Percentiles rank a stretch among this genome's conserved stretches.
phyloP scores from a whole-genome alignment of 2,113 vertebrate genomes.

The Proteles cristata region DNA sequence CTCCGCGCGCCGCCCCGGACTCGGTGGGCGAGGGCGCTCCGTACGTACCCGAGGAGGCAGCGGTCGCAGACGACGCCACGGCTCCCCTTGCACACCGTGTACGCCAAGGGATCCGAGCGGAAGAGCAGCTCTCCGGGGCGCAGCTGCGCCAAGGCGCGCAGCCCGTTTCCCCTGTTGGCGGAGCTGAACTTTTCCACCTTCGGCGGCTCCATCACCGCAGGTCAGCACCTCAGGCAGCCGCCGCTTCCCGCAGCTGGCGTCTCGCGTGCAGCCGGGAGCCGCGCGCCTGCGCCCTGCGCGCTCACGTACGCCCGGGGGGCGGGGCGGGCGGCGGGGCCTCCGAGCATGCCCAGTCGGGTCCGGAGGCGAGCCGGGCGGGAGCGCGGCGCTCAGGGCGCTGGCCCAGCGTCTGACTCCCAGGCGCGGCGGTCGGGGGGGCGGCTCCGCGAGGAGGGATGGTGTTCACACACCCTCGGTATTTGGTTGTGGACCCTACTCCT shows the following conservation, averaged over 20 bases:
- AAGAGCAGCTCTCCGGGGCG: slow-evolving; percentile 87
- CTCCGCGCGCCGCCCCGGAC: background rate
- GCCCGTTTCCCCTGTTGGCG: slow-evolving; percentile 88
- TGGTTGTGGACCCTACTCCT: too few species aligned
- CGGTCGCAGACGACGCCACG: slow-evolving; percentile 88
- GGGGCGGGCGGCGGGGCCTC: background rate
- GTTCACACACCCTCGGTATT: too few species aligned
- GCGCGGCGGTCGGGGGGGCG: rapidly evolving
- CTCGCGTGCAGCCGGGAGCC: background rate
- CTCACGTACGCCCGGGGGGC: slow-evolving; percentile 42
- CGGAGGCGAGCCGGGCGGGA: rapidly evolving
- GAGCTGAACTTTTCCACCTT: slow-evolving; percentile 89
- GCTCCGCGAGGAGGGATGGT: rapidly evolving
- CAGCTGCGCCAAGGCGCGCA: slow-evolving; percentile 83
- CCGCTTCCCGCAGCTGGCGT: rapidly evolving
- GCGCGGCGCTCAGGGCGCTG: rapidly evolving
- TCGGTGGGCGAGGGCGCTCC: background rate
- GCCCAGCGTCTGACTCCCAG: too few species aligned
- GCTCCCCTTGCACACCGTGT: slow-evolving; percentile 85
- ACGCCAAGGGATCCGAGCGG: slow-evolving; percentile 88
- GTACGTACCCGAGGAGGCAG: slow-evolving; percentile 91
- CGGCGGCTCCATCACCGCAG: slow-evolving; percentile 74
- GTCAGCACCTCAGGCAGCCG: rapidly evolving
- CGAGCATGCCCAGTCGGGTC: slow-evolving; percentile 40
- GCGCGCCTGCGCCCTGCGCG: slow-evolving; percentile 48